A percentile compares a stretch with the other conserved stretches of the same genome.
phyloP scores from a whole-genome alignment of 1,140 invertebrate genomes.

The Aphelinus atriplicis region DNA sequence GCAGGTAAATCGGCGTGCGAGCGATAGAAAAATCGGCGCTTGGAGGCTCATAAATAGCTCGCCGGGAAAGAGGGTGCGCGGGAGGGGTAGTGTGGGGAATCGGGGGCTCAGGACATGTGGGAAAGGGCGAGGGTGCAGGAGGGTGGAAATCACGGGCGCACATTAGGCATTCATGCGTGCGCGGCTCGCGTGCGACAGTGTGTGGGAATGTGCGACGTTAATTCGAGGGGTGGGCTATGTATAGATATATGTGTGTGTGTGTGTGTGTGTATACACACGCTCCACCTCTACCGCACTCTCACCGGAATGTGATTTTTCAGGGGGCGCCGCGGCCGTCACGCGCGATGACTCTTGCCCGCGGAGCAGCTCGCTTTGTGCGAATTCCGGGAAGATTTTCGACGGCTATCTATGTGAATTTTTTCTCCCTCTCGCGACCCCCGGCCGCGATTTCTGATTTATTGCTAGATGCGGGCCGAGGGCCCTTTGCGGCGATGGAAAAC shows the following conservation, averaged over 20 bases:
- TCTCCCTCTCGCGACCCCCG: background rate
- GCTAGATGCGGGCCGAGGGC: too few species aligned
- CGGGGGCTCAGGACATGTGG: background rate
- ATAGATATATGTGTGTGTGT: too few species aligned
- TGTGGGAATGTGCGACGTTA: constrained; percentile 46
- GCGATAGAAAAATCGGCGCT: too few species aligned
- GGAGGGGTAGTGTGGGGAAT: background rate
- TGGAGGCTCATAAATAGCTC: too few species aligned
- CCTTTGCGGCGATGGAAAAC: background rate
- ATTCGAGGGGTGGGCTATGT: constrained; percentile 27
- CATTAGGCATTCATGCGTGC: constrained; percentile 59
- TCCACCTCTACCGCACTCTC: background rate
- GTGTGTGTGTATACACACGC: too few species aligned
- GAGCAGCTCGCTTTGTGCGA: background rate
- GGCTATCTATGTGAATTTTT: background rate
- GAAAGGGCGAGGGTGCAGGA: constrained; percentile 32
- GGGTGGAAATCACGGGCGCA: constrained; percentile 49
- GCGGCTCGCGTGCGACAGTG: constrained; percentile 59
- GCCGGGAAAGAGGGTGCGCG: too few species aligned
- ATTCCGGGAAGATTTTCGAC: background rate
- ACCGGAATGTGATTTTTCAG: constrained; percentile 24
- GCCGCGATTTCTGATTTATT: background rate
- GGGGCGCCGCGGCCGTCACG: too few species aligned
- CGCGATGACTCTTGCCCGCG: too few species aligned
- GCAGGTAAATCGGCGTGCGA: too few species aligned